Percentiles rank a stretch among this genome's conserved stretches.
phyloP scores from a whole-genome alignment of 2,113 vertebrate genomes.

The Corydoras sp. region DNA sequence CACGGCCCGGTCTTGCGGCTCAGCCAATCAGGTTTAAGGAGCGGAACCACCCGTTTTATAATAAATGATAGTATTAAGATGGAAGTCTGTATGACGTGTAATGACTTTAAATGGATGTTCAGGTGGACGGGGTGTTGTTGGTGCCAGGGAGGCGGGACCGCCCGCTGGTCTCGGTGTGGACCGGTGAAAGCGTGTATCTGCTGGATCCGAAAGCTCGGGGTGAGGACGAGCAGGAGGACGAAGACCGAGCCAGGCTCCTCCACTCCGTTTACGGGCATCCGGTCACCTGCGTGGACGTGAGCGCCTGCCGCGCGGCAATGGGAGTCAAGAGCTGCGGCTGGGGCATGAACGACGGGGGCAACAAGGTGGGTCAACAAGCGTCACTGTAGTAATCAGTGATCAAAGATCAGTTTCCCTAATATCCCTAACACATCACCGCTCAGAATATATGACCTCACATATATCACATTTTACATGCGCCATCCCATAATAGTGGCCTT shows the following conservation, averaged over 20 bases:
- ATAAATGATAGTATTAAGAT: no score
- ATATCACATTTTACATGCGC: no score
- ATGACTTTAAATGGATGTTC: conserved; percentile 9
- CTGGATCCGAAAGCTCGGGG: conserved; percentile 57
- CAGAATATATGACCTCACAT: no score
- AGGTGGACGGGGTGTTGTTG: conserved; percentile 80
- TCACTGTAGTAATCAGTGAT: no score
- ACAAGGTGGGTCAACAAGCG: conserved; percentile 72
- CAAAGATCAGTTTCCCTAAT: no score
- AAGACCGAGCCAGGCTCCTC: conserved; percentile 65
- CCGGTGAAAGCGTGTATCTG: conserved; percentile 78
- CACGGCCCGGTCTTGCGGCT: no score
- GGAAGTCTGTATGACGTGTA: no score
- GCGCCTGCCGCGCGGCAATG: conserved; percentile 68
- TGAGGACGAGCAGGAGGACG: conserved; percentile 5
- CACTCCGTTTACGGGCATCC: conserved; percentile 87
- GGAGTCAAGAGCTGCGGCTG: conserved; percentile 85
- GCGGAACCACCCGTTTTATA: no score
- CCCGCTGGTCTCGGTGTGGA: conserved; percentile 69
- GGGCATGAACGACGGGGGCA: conserved; percentile 82
- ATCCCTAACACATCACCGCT: no score
- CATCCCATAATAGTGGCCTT: no score
- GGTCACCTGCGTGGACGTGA: conserved; percentile 82
- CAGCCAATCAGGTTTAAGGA: no score
- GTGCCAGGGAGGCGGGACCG: conserved; percentile 66